A percentile compares a stretch with the other conserved stretches of the same genome.
Evolutionary conservation across 1,140 invertebrate genomes (phyloP).

Genomic region (Drosophila melanogaster): Release_6_plus_ISO1_MT NC_004354.4:3001501-3002000

Average conservation of each 20-base stretch:
- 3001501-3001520: background rate
- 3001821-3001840: slow-evolving; percentile 12
- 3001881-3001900: slow-evolving; percentile 38
- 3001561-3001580: slow-evolving; percentile 5
- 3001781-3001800: slow-evolving; percentile 39
- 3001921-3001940: background rate
- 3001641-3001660: slow-evolving; percentile 24
- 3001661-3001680: slow-evolving; percentile 9
- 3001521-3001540: background rate
- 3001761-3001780: slow-evolving; percentile 31
- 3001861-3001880: slow-evolving; percentile 71
- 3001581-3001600: slow-evolving; percentile 8
- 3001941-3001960: background rate
- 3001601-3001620: background rate
- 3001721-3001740: slow-evolving; percentile 62
- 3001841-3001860: slow-evolving; percentile 47
- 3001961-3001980: background rate
- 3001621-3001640: too few relatives aligned
- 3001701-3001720: slow-evolving; percentile 25
- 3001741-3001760: slow-evolving; percentile 68
- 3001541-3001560: background rate
- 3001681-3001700: slow-evolving; percentile 20
- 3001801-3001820: slow-evolving; percentile 10
- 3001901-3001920: slow-evolving; percentile 5
- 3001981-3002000: background rate